These are phyloP conservation scores for Oedothorax gibbosus DNA, from an alignment of 1,140 invertebrate genomes.

Conservation along the genomic window DNA sequence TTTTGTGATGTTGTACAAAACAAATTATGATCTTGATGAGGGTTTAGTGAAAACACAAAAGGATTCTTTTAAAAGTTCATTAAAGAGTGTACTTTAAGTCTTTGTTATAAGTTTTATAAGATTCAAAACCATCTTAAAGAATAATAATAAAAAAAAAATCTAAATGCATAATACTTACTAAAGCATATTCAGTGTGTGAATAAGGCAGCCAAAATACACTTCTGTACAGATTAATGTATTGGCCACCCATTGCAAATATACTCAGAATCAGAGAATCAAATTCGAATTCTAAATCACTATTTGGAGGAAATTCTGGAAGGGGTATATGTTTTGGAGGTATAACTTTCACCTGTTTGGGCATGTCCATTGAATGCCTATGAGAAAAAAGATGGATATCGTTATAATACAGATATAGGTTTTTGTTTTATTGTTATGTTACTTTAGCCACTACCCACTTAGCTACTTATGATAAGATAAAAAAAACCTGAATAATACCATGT, in stretches of 20 bases:
- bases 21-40: too few species aligned
- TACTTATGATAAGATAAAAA: background rate
- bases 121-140: background rate
- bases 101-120: background rate
- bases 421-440: background rate
- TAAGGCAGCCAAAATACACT: conserved; percentile 98
- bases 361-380: conserved; percentile 31
- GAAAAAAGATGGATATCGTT: background rate
- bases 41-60: too few species aligned
- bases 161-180: conserved; percentile 76
- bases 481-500: background rate
- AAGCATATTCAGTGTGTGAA: conserved; percentile 86
- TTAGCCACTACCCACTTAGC: background rate
- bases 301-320: conserved; percentile 85
- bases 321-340: conserved; percentile 81
- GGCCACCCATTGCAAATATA: conserved; percentile 77
- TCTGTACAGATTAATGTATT: conserved; percentile 94
- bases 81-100: too few species aligned
- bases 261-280: conserved; percentile 82
- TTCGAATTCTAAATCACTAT: conserved; percentile 88
- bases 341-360: conserved; percentile 44
- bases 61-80: too few species aligned
- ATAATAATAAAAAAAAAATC: background rate
- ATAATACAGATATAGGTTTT: background rate
- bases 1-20: too few species aligned